Conservation (phyloP, 2,797 vertebrate species). For the Margarornis squamiger region DNA sequence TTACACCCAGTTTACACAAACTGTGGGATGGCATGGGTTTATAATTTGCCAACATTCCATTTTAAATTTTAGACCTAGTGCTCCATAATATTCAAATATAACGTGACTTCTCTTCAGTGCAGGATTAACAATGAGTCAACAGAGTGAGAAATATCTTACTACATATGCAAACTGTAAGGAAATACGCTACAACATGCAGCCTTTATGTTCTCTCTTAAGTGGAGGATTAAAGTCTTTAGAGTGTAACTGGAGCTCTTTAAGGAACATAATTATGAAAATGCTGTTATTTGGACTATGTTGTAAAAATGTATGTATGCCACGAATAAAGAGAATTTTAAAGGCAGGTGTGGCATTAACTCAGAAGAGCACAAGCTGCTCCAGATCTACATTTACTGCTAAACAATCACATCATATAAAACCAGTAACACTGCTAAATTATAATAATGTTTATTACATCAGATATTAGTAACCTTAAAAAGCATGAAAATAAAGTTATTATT, state of each 20-base stretch:
- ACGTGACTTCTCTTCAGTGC: not conserved
- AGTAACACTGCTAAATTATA: constrained; percentile 27
- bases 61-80: constrained; percentile 38
- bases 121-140: constrained; percentile 49
- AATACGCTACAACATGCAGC: constrained; percentile 43
- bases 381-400: constrained; percentile 34
- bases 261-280: constrained; percentile 49
- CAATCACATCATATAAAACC: constrained; percentile 28
- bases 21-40: constrained; percentile 10
- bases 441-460: constrained; percentile 4
- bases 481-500: constrained; percentile 5
- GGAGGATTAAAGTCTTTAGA: constrained; percentile 56
- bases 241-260: constrained; percentile 42
- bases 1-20: not conserved
- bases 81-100: constrained; percentile 9
- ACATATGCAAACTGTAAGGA: constrained; percentile 40
- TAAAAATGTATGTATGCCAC: constrained; percentile 11
- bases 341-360: constrained; percentile 5
- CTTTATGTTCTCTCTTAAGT: constrained; percentile 44
- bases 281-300: constrained; percentile 11
- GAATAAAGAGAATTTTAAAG: constrained; percentile 55
- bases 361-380: constrained; percentile 38
- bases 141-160: constrained; percentile 22
- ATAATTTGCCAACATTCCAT: constrained; percentile 32
- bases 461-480: not conserved